Conservation (phyloP, 1,140 invertebrate species). For the Dysdera silvatica region DNA sequence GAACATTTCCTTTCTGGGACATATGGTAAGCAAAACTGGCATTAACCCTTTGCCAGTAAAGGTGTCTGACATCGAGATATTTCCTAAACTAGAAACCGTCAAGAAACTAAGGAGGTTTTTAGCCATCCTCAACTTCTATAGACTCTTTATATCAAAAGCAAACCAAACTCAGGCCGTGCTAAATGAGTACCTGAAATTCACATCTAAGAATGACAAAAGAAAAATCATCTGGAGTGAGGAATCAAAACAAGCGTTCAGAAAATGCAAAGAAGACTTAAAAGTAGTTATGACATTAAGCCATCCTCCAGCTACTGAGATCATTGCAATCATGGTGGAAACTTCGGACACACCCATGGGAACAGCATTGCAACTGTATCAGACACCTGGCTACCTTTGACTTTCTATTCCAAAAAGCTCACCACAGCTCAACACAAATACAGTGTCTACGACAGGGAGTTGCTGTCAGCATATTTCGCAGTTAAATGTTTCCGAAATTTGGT, state of each 20-base stretch:
- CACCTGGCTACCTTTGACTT: constrained; percentile 25
- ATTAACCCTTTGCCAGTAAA: constrained; percentile 9
- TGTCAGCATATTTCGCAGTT: constrained; percentile 35
- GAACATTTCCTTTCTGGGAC: constrained; percentile 20
- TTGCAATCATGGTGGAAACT: constrained; percentile 26
- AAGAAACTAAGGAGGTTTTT: constrained; percentile 39
- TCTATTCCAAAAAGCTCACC: constrained; percentile 25
- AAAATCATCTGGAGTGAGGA: constrained; percentile 25
- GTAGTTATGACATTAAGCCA: constrained; percentile 10
- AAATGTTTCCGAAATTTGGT: constrained; percentile 36
- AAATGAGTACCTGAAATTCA: not conserved
- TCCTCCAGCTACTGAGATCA: constrained; percentile 3
- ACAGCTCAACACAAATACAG: constrained; percentile 19
- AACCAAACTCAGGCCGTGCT: not conserved
- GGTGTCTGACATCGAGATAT: constrained; percentile 4
- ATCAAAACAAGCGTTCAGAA: constrained; percentile 38
- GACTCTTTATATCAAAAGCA: constrained; percentile 3
- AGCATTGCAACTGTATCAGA: constrained; percentile 18
- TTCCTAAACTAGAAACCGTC: constrained; percentile 37
- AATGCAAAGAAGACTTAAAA: constrained; percentile 41
- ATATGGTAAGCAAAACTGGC: constrained; percentile 1
- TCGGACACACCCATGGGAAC: constrained; percentile 20
- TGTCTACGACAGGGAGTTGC: constrained; percentile 35
- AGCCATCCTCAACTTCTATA: constrained; percentile 44
- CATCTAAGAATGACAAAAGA: not conserved